A percentile compares a stretch with the other conserved stretches of the same genome.
Evolutionary conservation across 1,140 invertebrate genomes (phyloP).

Genomic region (Colletes latitarsis): DNA sequence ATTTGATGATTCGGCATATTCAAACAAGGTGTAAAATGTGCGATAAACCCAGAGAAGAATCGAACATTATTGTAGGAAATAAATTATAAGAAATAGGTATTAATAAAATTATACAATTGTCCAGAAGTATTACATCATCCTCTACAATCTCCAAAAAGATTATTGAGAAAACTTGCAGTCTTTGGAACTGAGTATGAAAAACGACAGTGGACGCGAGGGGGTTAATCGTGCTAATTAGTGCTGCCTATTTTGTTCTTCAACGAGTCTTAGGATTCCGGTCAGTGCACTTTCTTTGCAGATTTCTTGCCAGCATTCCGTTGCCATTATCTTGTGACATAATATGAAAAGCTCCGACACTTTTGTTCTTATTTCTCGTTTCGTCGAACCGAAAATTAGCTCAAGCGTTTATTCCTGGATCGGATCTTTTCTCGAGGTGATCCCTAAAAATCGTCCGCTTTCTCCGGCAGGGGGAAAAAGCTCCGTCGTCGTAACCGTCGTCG

Average conservation of each 20-base stretch:
- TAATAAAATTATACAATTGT: no score
- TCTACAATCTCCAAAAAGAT: no score
- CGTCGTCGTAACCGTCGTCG: conserved; percentile 6
- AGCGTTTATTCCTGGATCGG: neutral
- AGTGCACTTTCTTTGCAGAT: neutral
- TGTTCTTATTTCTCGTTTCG: neutral
- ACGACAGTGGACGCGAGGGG: no score
- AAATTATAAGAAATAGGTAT: no score
- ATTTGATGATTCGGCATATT: no score
- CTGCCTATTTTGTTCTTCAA: no score
- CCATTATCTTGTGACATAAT: neutral
- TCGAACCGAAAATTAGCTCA: neutral
- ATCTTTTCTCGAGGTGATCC: neutral
- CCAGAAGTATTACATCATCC: no score
- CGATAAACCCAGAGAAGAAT: no score
- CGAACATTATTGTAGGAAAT: no score
- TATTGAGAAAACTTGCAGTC: no score
- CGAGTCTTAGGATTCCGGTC: neutral
- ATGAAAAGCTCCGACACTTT: neutral
- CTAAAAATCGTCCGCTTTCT: conserved; percentile 22
- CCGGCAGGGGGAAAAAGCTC: neutral
- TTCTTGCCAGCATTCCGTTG: neutral
- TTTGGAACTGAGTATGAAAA: no score
- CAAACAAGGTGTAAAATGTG: no score
- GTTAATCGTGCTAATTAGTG: neutral